phyloP scores from a whole-genome alignment of 2,113 vertebrate species.

The Takifugu flavidus region DNA sequence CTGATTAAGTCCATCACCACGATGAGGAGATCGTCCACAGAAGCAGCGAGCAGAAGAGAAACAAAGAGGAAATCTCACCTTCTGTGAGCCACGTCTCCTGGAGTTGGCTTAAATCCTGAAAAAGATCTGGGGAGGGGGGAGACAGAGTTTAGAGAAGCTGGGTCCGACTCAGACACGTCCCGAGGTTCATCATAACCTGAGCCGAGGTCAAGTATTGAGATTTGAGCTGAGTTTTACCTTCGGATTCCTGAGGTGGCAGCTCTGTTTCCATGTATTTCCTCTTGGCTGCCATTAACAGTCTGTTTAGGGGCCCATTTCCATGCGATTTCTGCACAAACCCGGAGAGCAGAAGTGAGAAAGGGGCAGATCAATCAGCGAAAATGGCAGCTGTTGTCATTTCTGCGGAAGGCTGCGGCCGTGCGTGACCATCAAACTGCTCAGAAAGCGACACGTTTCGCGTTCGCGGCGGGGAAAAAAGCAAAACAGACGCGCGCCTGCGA shows the following conservation, averaged over 20 bases:
- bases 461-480: conserved; percentile 1
- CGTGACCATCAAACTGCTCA: conserved; percentile 7
- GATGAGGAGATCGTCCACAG: conserved; percentile 1
- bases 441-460: conserved; percentile 32
- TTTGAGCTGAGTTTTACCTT: conserved; percentile 77
- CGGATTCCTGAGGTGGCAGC: conserved; percentile 86
- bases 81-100: conserved; percentile 97
- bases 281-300: conserved; percentile 80
- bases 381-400: not conserved
- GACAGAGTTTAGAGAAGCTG: conserved; percentile 6
- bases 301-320: conserved; percentile 83
- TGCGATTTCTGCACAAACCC: conserved; percentile 80
- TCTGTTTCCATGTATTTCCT: conserved; percentile 83
- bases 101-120: conserved; percentile 94
- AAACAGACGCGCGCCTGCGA: conserved; percentile 51
- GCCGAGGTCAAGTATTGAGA: conserved; percentile 19
- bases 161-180: not conserved
- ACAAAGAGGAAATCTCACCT: conserved; percentile 78
- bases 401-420: not conserved
- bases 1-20: not conserved
- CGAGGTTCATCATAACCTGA: conserved; percentile 30
- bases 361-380: not conserved
- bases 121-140: conserved; percentile 81
- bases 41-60: not conserved
- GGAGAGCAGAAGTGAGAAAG: conserved; percentile 47